Base-by-base conservation (phyloP, 2,888 invertebrate species). In the Mylabris sibirica region DNA sequence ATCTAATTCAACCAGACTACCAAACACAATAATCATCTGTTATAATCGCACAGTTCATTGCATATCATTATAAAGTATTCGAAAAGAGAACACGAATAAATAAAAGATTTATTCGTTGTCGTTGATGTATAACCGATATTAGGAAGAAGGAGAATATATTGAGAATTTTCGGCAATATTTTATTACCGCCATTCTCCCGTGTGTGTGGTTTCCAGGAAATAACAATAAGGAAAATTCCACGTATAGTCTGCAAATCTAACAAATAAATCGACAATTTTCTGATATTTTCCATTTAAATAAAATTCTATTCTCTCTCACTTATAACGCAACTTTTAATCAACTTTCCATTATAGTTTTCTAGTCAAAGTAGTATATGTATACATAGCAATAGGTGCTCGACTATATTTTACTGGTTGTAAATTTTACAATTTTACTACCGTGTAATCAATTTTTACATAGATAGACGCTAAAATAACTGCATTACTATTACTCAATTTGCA, bases 1-100 rank as follows among this genome's bases (percentile, higher is more conserved):
- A 75, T 73, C 75, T 68, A 74, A 74, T 75, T 74, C 71, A 65
- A 73, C 72, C 72, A 70, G 71, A 63, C 71, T 72, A 72, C 71
- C 71, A 71, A 67, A 67, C 71, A 70, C 30, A 30, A 8, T 30
- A 30, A 71, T 74, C 70, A 72, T 72, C 68, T 67, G 67, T 68
- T 67, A 65, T 66, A 67, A 64, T 59, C 24, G n/a, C 35, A 41
- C 61, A 49, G 30, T 38, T 35, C 49, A 60, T 53, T 68, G 65
- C 65, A 68, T 68, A 65, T 65, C 61, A 60, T 60, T 34, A 63
- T 35, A 4, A 44, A 20, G 20, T 2, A 20, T 49, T 44, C 41
- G n/a, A n/a, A 14, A n/a, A 44, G 14, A 6, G 4, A 8, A 30
- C 8, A 30, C 30, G 30, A 30, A 30, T 30, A 4, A 30, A 30